These are phyloP conservation scores for Leptinotarsa peninsularis DNA, from an alignment of 2,888 invertebrate genomes.

Conservation along the genomic window DNA sequence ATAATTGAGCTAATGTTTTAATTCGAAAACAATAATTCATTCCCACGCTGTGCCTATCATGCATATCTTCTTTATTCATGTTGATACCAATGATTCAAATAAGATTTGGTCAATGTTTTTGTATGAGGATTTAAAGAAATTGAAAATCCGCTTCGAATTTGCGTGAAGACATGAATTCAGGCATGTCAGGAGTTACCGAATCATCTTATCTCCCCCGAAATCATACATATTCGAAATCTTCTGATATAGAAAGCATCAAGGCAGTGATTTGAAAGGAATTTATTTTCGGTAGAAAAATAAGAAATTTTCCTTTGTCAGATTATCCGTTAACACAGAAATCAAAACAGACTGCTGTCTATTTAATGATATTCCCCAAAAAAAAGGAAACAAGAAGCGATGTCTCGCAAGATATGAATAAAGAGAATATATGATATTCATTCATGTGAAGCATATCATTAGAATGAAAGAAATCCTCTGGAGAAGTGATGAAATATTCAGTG, in stretches of 20 bases:
- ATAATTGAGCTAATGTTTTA: too few relatives aligned
- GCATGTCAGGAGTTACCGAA: constrained; percentile 18
- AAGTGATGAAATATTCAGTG: constrained; percentile 14
- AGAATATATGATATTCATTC: constrained; percentile 15
- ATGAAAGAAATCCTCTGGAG: constrained; percentile 2
- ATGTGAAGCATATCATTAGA: constrained; percentile 16
- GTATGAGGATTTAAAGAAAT: neutral
- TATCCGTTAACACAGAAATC: constrained; percentile 3
- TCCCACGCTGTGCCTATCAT: neutral
- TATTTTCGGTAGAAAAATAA: constrained; percentile 6
- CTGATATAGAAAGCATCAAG: constrained; percentile 18
- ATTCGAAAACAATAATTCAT: too few relatives aligned
- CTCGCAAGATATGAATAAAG: constrained; percentile 16
- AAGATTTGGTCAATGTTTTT: constrained; percentile 6
- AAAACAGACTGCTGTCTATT: constrained; percentile 14
- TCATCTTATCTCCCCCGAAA: constrained; percentile 1
- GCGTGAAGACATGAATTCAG: constrained; percentile 13
- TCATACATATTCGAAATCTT: constrained; percentile 28
- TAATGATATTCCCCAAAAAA: constrained; percentile 14
- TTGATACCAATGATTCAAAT: neutral
- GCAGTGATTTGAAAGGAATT: constrained; percentile 18
- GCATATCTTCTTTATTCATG: neutral
- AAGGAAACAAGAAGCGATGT: constrained; percentile 3
- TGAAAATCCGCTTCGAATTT: neutral
- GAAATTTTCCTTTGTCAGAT: constrained; percentile 8